These are phyloP conservation scores for Cygnus buccinator DNA, from an alignment of 2,113 vertebrate genomes.

Conservation along the genomic window DNA sequence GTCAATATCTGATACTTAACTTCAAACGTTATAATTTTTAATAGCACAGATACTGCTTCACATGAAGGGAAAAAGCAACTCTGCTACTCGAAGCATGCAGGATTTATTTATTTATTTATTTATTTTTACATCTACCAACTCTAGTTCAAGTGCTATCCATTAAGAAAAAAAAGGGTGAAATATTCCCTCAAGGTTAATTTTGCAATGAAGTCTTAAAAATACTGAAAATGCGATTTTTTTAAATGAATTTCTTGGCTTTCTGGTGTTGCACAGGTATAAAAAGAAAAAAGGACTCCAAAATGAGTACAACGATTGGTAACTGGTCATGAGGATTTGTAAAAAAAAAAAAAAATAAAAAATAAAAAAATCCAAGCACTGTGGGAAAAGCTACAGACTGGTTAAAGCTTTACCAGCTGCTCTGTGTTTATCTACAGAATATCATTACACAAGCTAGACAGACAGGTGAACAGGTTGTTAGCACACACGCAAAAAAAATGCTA, in stretches of 20 bases:
- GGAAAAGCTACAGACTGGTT: background rate
- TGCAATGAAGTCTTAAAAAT: background rate
- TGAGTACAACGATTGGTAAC: background rate
- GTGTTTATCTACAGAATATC: conserved; percentile 24
- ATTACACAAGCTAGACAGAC: background rate
- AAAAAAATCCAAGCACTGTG: background rate
- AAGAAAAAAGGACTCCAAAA: background rate
- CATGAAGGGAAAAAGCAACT: background rate
- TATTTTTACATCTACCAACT: background rate
- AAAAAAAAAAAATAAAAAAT: background rate
- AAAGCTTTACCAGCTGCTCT: conserved; percentile 32
- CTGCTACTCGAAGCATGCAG: background rate
- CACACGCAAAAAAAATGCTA: background rate
- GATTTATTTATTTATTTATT: too few relatives aligned
- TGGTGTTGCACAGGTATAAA: background rate
- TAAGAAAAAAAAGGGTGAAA: background rate
- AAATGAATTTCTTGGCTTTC: background rate
- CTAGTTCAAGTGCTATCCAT: background rate
- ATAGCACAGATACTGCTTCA: background rate
- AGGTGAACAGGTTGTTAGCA: conserved; percentile 22
- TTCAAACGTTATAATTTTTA: background rate
- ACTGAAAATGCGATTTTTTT: background rate
- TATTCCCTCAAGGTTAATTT: background rate
- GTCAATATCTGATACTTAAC: background rate
- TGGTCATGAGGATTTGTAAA: background rate